phyloP scores from a whole-genome alignment of 2,113 vertebrate genomes.

The Lonchura striata region DNA sequence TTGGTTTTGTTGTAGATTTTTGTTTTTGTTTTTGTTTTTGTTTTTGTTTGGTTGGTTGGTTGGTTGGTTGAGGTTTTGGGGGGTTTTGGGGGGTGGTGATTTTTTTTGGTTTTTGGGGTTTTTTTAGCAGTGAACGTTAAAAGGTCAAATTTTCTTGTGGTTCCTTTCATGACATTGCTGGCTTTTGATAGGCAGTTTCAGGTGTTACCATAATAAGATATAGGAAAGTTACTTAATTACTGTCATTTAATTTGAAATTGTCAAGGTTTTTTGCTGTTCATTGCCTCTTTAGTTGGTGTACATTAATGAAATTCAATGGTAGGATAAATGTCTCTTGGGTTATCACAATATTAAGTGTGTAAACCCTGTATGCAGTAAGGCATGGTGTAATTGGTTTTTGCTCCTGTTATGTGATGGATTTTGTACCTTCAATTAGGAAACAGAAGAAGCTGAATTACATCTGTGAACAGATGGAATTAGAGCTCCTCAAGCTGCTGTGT shows the following conservation, averaged over 20 bases:
- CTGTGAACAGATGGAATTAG: not conserved
- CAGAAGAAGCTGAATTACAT: not conserved
- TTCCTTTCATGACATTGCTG: not conserved
- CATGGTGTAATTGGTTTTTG: not conserved
- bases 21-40: too few species aligned
- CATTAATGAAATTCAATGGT: not conserved
- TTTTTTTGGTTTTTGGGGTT: rapidly evolving
- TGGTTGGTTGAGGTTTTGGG: not conserved
- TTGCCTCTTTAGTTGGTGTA: not conserved
- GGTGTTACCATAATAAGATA: not conserved
- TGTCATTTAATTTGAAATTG: not conserved
- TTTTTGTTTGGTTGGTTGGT: too few species aligned
- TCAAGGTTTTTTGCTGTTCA: not conserved
- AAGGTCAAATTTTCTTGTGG: not conserved
- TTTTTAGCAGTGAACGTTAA: not conserved
- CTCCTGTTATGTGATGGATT: not conserved
- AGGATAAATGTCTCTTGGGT: not conserved
- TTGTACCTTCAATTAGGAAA: not conserved
- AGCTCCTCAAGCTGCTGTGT: not conserved
- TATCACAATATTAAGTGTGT: not conserved
- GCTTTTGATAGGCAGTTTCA: not conserved
- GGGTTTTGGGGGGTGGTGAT: too few species aligned
- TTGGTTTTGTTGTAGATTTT: not conserved
- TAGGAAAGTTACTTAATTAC: not conserved
- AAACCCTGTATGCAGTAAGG: not conserved